Evolutionary conservation across 1,140 invertebrate species (phyloP).

Genomic region (Tetramorium alpestre): DNA sequence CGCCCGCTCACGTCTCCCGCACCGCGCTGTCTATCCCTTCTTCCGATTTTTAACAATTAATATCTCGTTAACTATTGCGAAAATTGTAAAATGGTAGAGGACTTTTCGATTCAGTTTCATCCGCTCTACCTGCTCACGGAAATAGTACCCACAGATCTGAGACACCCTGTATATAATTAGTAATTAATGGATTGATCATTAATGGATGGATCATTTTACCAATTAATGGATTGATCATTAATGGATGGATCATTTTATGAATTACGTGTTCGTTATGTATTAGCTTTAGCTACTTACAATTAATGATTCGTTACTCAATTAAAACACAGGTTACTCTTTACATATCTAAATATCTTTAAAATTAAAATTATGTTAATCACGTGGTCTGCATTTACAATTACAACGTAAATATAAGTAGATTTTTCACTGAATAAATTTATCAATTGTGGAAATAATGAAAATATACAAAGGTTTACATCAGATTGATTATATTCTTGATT

Average conservation of each 20-base stretch:
- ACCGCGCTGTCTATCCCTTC: too few species aligned
- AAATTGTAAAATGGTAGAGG: too few species aligned
- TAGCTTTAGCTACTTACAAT: background rate
- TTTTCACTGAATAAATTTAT: background rate
- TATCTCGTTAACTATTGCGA: too few species aligned
- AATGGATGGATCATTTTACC: too few species aligned
- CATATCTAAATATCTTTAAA: background rate
- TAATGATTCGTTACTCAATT: background rate
- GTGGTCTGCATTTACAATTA: background rate
- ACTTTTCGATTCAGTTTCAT: too few species aligned
- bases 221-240: background rate
- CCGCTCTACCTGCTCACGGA: too few species aligned
- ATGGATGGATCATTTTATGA: background rate
- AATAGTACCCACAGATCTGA: too few species aligned
- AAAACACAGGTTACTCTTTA: too few species aligned
- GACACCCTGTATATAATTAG: background rate
- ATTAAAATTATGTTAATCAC: background rate
- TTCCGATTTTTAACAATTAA: too few species aligned
- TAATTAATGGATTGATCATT: background rate
- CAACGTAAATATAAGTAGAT: background rate
- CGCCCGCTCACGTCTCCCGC: too few species aligned
- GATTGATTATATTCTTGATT: background rate
- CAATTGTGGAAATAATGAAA: background rate
- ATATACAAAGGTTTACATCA: slow-evolving; percentile 15
- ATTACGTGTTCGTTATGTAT: background rate